Percentiles rank a stretch among this genome's conserved stretches.
Evolutionary conservation across 2,888 invertebrate genomes (phyloP).

Genomic region (Aporophyla lueneburgensis): DNA sequence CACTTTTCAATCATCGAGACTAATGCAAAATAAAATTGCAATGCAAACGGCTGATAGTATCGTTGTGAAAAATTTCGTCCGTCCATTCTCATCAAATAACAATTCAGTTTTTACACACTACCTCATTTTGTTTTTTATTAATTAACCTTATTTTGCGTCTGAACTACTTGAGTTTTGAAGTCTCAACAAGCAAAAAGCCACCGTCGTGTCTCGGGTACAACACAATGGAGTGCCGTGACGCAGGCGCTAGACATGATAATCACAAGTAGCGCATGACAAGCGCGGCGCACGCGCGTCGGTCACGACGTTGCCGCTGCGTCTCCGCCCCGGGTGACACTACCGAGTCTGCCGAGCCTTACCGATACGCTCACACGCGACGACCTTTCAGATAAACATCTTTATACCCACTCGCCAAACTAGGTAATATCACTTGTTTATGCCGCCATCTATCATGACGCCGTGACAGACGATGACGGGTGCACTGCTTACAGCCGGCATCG

Average conservation of each 20-base stretch:
- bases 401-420: constrained; percentile 77
- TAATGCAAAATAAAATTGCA: constrained; percentile 47
- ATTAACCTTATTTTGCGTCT: constrained; percentile 73
- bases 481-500: constrained; percentile 73
- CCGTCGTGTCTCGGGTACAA: constrained; percentile 62
- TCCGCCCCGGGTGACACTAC: constrained; percentile 80
- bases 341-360: constrained; percentile 64
- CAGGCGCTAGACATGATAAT: constrained; percentile 86
- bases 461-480: constrained; percentile 79
- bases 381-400: constrained; percentile 79
- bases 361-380: constrained; percentile 60
- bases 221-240: constrained; percentile 77
- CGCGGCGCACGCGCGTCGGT: constrained; percentile 84
- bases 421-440: constrained; percentile 80
- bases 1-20: constrained; percentile 51
- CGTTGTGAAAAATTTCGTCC: constrained; percentile 43
- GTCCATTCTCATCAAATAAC: constrained; percentile 60
- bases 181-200: constrained; percentile 71
- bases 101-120: constrained; percentile 62
- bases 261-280: constrained; percentile 88
- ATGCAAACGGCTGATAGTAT: constrained; percentile 31
- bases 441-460: constrained; percentile 80
- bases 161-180: constrained; percentile 69
- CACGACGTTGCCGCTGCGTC: constrained; percentile 79
- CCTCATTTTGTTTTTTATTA: constrained; percentile 69